Evolutionary conservation across 2,113 vertebrate genomes (phyloP).

Genomic region (Otis tarda): DNA sequence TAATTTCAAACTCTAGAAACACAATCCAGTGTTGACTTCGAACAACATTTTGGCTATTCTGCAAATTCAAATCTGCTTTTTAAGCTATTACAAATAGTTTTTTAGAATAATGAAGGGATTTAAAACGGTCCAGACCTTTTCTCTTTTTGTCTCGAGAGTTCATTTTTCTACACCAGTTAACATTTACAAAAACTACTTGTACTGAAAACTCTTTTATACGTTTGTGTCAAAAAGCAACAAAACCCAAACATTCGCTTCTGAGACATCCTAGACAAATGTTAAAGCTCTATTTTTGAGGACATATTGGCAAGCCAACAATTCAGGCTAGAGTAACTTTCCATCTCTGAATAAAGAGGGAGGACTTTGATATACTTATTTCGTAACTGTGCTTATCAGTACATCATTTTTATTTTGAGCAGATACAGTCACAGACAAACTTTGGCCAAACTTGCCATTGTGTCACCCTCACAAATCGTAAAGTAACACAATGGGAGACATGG

Average conservation of each 20-base stretch:
- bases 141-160: neutral
- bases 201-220: neutral
- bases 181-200: neutral
- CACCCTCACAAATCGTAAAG: rapidly evolving
- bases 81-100: conserved; percentile 33
- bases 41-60: neutral
- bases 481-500: neutral
- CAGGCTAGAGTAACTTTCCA: neutral
- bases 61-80: conserved; percentile 42
- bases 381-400: neutral
- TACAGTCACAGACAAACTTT: neutral
- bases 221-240: neutral
- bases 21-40: conserved; percentile 9
- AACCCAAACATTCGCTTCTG: neutral
- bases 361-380: neutral
- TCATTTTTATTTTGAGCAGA: neutral
- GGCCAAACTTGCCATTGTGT: neutral
- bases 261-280: neutral
- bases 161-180: neutral
- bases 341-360: neutral
- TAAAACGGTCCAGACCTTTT: neutral
- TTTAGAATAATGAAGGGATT: neutral
- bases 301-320: neutral
- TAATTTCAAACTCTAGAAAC: conserved; percentile 7
- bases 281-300: neutral